phyloP scores from a whole-genome alignment of 2,888 invertebrate species.

The Saturnia pavonia region DNA sequence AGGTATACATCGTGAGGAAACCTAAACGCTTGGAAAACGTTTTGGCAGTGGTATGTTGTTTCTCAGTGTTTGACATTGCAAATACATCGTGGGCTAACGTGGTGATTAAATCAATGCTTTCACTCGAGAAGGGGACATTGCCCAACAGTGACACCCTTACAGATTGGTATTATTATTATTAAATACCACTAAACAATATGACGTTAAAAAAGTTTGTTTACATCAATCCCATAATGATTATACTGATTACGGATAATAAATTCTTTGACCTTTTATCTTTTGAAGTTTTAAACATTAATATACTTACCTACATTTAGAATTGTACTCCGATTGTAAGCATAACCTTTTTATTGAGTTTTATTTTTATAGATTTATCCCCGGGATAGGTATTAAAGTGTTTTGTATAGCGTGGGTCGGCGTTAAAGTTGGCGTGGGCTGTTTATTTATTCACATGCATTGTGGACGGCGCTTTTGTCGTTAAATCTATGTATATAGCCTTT shows the following conservation, averaged over 20 bases:
- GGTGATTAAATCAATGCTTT: too few species aligned
- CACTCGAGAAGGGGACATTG: too few species aligned
- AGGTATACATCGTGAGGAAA: too few species aligned
- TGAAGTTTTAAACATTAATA: not conserved
- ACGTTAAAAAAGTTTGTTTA: too few species aligned
- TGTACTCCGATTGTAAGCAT: conserved; percentile 40
- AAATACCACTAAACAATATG: too few species aligned
- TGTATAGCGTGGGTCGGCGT: conserved; percentile 60
- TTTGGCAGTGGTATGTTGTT: too few species aligned
- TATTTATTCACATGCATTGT: conserved; percentile 70
- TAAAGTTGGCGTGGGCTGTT: conserved; percentile 64
- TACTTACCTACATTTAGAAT: conserved; percentile 22
- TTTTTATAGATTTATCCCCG: conserved; percentile 65
- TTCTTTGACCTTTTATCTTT: conserved; percentile 1
- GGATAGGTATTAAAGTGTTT: conserved; percentile 61
- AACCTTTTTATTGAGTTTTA: conserved; percentile 60
- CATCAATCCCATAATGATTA: not conserved
- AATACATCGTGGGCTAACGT: too few species aligned
- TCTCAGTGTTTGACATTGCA: too few species aligned
- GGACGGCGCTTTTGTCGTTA: conserved; percentile 53
- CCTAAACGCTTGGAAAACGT: too few species aligned
- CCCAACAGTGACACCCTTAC: too few species aligned
- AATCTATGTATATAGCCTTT: conserved; percentile 52
- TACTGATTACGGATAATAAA: not conserved
- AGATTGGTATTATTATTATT: too few species aligned